phyloP scores from a whole-genome alignment of 2,113 vertebrate species.

The Brachypodius melanocephalos region DNA sequence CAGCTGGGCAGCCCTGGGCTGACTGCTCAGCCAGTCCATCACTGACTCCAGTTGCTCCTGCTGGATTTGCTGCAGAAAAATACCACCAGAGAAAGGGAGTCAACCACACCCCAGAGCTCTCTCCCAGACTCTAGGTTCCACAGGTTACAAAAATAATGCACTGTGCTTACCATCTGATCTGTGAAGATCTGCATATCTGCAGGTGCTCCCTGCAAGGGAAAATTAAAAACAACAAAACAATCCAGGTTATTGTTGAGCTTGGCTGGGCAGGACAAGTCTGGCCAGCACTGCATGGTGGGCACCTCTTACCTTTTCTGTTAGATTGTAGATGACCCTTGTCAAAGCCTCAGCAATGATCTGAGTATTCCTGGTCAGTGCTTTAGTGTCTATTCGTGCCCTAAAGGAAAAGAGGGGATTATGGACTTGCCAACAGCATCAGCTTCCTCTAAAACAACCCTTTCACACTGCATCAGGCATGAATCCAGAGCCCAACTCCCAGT shows the following conservation, averaged over 20 bases:
- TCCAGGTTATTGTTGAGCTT: fast-evolving
- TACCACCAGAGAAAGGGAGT: background rate
- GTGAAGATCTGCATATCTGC: slow-evolving; percentile 93
- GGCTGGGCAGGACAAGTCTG: background rate
- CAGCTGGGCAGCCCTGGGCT: slow-evolving; percentile 93
- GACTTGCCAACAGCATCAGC: background rate
- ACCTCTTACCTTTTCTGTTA: slow-evolving; percentile 89
- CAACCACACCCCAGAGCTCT: background rate
- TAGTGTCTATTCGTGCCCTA: slow-evolving; percentile 88
- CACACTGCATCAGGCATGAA: fast-evolving
- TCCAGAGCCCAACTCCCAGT: background rate
- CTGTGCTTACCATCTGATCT: slow-evolving; percentile 89
- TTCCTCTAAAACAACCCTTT: background rate
- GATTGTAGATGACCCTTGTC: slow-evolving; percentile 95
- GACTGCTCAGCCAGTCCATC: slow-evolving; percentile 93
- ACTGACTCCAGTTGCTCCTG: slow-evolving; percentile 91
- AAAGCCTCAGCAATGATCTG: slow-evolving; percentile 90
- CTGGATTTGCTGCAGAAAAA: slow-evolving; percentile 84
- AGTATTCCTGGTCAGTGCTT: slow-evolving; percentile 88
- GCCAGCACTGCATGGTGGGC: fast-evolving
- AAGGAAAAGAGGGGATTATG: background rate
- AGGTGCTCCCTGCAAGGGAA: slow-evolving; percentile 80
- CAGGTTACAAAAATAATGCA: background rate
- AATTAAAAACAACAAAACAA: background rate
- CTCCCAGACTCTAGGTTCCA: background rate